These are phyloP conservation scores for Drosophila longiperda DNA, from an alignment of 2,888 invertebrate species.

Conservation along the genomic window DNA sequence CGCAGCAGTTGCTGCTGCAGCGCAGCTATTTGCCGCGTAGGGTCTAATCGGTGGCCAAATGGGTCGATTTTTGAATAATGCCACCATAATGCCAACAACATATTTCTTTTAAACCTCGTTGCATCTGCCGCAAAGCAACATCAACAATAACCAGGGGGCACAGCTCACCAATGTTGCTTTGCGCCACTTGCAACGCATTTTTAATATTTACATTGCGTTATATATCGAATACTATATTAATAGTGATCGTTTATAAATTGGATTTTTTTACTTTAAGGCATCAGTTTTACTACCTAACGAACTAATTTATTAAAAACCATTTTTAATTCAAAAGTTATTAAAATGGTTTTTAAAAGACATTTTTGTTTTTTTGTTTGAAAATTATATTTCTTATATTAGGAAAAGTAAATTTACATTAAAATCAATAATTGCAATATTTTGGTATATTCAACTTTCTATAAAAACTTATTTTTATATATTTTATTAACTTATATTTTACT, in stretches of 20 bases:
- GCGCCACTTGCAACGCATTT: conserved; percentile 39
- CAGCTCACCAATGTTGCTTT: conserved; percentile 28
- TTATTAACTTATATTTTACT: too few species aligned
- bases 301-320: neutral
- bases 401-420: neutral
- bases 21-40: conserved; percentile 81
- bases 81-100: conserved; percentile 82
- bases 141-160: conserved; percentile 12
- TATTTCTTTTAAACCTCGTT: conserved; percentile 78
- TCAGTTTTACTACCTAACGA: neutral
- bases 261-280: neutral
- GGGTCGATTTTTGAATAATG: conserved; percentile 83
- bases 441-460: neutral
- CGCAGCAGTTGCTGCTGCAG: conserved; percentile 76
- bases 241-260: conserved; percentile 1
- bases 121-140: conserved; percentile 51
- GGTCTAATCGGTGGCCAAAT: conserved; percentile 83
- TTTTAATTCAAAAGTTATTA: neutral
- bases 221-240: neutral
- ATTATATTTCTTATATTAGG: neutral
- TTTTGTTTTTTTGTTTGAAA: neutral
- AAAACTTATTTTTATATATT: too few species aligned
- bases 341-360: neutral
- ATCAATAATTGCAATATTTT: neutral
- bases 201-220: neutral